Percentiles rank a stretch among this genome's conserved stretches.
Evolutionary conservation across 1,140 invertebrate genomes (phyloP).

Genomic region (Psix sp.): DNA sequence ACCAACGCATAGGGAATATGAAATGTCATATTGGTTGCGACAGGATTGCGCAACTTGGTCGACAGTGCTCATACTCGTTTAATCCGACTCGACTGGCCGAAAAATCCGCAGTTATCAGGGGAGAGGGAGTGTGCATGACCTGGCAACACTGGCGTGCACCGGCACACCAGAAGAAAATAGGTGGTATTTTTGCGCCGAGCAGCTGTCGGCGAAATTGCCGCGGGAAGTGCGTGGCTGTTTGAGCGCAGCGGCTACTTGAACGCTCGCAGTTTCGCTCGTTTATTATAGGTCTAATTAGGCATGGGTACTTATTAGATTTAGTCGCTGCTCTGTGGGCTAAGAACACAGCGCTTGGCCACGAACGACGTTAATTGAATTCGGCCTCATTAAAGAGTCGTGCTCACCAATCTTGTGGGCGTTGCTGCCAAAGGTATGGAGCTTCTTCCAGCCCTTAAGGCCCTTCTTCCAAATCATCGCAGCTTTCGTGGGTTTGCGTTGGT

Average conservation of each 20-base stretch:
- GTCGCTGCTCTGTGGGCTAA: slow-evolving; percentile 2
- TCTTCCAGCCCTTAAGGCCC: slow-evolving; percentile 87
- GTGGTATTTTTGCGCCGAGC: slow-evolving; percentile 33
- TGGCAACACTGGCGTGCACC: slow-evolving; percentile 15
- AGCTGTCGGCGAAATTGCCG: slow-evolving; percentile 47
- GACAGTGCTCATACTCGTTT: no score
- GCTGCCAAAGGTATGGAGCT: slow-evolving; percentile 83
- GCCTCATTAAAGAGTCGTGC: slow-evolving; percentile 56
- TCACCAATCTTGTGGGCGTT: slow-evolving; percentile 78
- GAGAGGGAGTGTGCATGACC: no score
- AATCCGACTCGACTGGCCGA: no score
- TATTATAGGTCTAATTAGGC: slow-evolving; percentile 55
- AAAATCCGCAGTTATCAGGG: no score
- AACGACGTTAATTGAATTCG: slow-evolving; percentile 46
- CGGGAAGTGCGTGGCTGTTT: slow-evolving; percentile 17
- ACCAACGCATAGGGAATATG: no score
- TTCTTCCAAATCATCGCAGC: slow-evolving; percentile 74
- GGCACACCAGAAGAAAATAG: slow-evolving; percentile 19
- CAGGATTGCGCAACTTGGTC: no score
- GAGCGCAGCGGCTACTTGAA: slow-evolving; percentile 28
- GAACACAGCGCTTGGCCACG: slow-evolving; percentile 21
- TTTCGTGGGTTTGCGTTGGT: slow-evolving; percentile 69
- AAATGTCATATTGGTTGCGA: no score
- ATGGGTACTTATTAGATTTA: slow-evolving; percentile 52
- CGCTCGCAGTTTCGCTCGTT: slow-evolving; percentile 35